Conservation (phyloP, 92 coral and sea anemone species). For the Hydrozoanthus gracilis region DNA sequence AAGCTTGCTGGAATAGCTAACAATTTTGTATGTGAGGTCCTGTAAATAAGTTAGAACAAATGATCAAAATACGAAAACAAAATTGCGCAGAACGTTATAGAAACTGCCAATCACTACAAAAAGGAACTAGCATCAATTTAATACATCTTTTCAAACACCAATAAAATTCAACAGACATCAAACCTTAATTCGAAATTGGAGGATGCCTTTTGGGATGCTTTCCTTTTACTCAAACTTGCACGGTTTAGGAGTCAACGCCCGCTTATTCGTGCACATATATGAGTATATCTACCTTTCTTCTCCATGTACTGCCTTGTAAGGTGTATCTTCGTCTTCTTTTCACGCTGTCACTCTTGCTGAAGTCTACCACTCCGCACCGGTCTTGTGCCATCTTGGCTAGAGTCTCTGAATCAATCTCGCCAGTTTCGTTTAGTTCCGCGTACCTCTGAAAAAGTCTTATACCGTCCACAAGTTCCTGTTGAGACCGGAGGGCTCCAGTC, state of each 20-base stretch:
- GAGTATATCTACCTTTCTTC: not conserved
- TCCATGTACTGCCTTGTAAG: slow-evolving; percentile 56
- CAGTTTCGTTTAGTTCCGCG: slow-evolving; percentile 57
- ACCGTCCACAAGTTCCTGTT: slow-evolving; percentile 42
- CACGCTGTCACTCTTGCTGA: slow-evolving; percentile 40
- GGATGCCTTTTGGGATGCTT: no score
- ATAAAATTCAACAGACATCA: no score
- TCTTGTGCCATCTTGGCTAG: slow-evolving; percentile 18
- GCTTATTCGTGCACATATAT: no score
- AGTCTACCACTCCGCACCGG: slow-evolving; percentile 59
- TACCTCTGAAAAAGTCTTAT: slow-evolving; percentile 57
- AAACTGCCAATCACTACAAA: no score
- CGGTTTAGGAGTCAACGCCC: no score
- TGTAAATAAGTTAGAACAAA: not conserved
- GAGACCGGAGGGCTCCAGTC: slow-evolving; percentile 44
- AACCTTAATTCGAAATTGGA: no score
- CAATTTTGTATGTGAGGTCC: slow-evolving; percentile 71
- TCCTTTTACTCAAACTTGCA: no score
- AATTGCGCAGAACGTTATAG: not conserved
- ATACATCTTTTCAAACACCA: no score
- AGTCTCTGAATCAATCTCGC: slow-evolving; percentile 41
- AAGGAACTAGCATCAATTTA: no score
- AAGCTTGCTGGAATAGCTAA: slow-evolving; percentile 59
- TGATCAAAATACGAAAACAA: no score
- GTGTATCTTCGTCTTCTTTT: slow-evolving; percentile 55